A percentile compares a stretch with the other conserved stretches of the same genome.
These are phyloP conservation scores for Diadegma fenestrale DNA, from an alignment of 2,888 invertebrate genomes.

Conservation along the genomic window DNA sequence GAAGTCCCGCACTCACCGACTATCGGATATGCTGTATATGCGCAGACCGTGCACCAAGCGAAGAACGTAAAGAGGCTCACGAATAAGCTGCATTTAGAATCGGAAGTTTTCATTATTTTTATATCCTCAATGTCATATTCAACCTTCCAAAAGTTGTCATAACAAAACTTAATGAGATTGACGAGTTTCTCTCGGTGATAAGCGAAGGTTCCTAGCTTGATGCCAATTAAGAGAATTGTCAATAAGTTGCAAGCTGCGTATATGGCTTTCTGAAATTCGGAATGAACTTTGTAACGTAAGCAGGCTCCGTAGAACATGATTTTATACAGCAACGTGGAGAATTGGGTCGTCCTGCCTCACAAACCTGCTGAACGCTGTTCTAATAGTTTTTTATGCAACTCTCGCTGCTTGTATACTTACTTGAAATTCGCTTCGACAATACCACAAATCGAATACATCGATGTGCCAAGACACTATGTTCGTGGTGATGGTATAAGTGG, in stretches of 20 bases:
- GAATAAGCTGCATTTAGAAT: neutral
- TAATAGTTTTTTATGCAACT: neutral
- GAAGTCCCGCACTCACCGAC: neutral
- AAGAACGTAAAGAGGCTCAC: neutral
- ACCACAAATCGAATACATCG: neutral
- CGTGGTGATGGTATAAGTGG: neutral
- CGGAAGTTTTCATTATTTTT: neutral
- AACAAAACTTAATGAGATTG: constrained; percentile 4
- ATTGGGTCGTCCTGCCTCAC: too few relatives aligned
- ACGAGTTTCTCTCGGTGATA: neutral
- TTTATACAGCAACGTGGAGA: too few relatives aligned
- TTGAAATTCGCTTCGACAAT: neutral
- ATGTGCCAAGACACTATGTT: neutral
- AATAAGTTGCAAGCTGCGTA: neutral
- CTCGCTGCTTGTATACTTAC: neutral
- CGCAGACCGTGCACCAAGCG: constrained; percentile 6
- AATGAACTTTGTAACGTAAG: neutral
- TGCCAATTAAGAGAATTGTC: constrained; percentile 6
- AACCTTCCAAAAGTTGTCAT: neutral
- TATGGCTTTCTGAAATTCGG: neutral
- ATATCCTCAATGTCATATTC: neutral
- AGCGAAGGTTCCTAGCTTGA: neutral
- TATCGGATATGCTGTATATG: neutral
- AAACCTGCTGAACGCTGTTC: neutral
- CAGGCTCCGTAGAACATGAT: neutral